phyloP scores from a whole-genome alignment of 1,140 invertebrate species.

The silkworm (Bombyx mori) region DNA sequence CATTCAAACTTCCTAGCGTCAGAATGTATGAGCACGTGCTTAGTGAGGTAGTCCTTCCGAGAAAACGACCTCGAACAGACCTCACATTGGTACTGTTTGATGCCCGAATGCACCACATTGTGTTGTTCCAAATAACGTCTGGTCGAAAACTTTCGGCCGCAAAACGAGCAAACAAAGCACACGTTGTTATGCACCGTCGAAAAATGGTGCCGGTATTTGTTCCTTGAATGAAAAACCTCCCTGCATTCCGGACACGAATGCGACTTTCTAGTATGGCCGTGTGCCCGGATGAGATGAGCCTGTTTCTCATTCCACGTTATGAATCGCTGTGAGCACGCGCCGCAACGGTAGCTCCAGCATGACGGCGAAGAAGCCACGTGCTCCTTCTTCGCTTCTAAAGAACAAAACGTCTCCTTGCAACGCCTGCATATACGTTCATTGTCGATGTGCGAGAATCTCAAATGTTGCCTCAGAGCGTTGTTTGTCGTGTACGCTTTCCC shows the following conservation, averaged over 20 bases:
- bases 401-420: slow-evolving; percentile 32
- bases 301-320: slow-evolving; percentile 22
- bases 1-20: slow-evolving; percentile 74
- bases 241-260: slow-evolving; percentile 28
- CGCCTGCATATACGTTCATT: slow-evolving; percentile 26
- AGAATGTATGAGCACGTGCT: slow-evolving; percentile 69
- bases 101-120: slow-evolving; percentile 58
- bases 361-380: slow-evolving; percentile 21
- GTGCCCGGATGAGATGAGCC: slow-evolving; percentile 25
- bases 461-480: slow-evolving; percentile 23
- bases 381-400: slow-evolving; percentile 22
- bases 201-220: slow-evolving; percentile 26
- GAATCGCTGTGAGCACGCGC: slow-evolving; percentile 26
- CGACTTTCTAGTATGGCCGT: slow-evolving; percentile 19
- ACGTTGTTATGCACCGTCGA: slow-evolving; percentile 17
- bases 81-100: slow-evolving; percentile 61
- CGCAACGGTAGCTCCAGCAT: slow-evolving; percentile 35
- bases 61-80: slow-evolving; percentile 51
- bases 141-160: slow-evolving; percentile 23
- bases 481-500: slow-evolving; percentile 34
- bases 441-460: slow-evolving; percentile 22
- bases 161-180: slow-evolving; percentile 23
- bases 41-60: slow-evolving; percentile 24
- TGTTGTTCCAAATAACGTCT: slow-evolving; percentile 47
- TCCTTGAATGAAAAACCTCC: slow-evolving; percentile 19